These are phyloP conservation scores for Idaea biselata DNA, from an alignment of 2,888 invertebrate genomes.

Conservation along the genomic window DNA sequence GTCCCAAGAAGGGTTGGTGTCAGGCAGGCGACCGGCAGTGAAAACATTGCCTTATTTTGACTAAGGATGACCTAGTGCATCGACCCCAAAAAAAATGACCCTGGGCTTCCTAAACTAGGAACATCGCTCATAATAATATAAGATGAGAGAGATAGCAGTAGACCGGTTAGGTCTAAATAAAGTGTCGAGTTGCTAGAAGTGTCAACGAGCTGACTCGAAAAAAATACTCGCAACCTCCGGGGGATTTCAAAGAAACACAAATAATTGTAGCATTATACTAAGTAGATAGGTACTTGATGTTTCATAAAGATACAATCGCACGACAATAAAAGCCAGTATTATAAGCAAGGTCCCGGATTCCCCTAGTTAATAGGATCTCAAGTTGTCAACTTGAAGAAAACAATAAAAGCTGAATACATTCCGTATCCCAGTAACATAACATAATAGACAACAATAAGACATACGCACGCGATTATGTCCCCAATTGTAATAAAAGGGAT, in stretches of 20 bases:
- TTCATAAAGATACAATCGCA: conserved; percentile 30
- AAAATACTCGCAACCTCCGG: conserved; percentile 27
- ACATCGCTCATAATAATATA: no score
- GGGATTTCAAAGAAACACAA: conserved; percentile 32
- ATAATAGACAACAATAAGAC: conserved; percentile 65
- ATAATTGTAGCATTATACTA: conserved; percentile 23
- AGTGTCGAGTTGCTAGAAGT: conserved; percentile 45
- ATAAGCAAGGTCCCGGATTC: conserved; percentile 39
- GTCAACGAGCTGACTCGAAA: conserved; percentile 35
- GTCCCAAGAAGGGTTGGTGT: no score
- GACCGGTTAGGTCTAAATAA: conserved; percentile 51
- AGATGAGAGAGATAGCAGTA: conserved; percentile 40
- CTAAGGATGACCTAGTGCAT: conserved; percentile 17
- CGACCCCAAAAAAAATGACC: no score
- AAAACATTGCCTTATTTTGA: background rate
- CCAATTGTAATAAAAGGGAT: conserved; percentile 71
- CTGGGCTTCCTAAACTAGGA: no score
- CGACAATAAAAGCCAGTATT: conserved; percentile 32
- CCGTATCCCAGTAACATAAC: conserved; percentile 34
- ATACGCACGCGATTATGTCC: conserved; percentile 66
- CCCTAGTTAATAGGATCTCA: conserved; percentile 44
- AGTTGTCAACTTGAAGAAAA: conserved; percentile 53
- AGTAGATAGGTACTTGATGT: conserved; percentile 21
- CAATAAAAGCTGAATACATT: conserved; percentile 56
- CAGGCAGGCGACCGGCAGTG: no score